These are phyloP conservation scores for Lagopus leucura DNA, from an alignment of 2,113 vertebrate species.

Conservation along the genomic window DNA sequence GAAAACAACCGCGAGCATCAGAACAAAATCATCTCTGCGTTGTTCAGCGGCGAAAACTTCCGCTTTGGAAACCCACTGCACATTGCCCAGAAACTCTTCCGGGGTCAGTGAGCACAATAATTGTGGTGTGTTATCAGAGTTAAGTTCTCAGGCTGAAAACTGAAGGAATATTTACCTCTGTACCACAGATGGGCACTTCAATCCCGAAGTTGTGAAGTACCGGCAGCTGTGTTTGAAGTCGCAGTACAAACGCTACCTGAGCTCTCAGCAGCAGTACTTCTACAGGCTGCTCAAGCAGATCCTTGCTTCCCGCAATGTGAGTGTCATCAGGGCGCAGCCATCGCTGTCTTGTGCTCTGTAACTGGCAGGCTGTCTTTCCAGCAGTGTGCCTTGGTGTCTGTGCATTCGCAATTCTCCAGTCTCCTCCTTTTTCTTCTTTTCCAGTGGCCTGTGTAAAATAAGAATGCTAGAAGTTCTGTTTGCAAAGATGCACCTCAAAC, in stretches of 20 bases:
- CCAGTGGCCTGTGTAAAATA: accelerated
- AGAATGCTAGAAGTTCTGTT: not conserved
- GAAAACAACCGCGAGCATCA: constrained; percentile 85
- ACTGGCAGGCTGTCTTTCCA: not conserved
- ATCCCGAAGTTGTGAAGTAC: constrained; percentile 97
- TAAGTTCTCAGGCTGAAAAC: not conserved
- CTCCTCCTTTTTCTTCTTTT: not conserved
- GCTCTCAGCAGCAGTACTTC: constrained; percentile 94
- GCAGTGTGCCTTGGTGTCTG: not conserved
- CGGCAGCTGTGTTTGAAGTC: constrained; percentile 93
- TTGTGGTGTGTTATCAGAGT: accelerated
- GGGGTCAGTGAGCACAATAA: constrained; percentile 76
- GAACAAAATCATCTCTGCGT: constrained; percentile 77
- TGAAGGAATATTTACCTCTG: not conserved
- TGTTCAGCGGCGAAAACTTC: constrained; percentile 91
- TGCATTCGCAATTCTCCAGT: not conserved
- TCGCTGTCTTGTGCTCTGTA: not conserved
- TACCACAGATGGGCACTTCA: constrained; percentile 91
- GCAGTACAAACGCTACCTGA: constrained; percentile 90
- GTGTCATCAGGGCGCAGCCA: not conserved
- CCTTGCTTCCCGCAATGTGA: constrained; percentile 92
- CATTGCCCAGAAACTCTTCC: constrained; percentile 93
- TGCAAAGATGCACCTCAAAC: not conserved
- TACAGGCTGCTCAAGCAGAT: constrained; percentile 93
- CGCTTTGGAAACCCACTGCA: constrained; percentile 94